Percentiles rank a stretch among this genome's conserved stretches.
phyloP scores from a whole-genome alignment of 2,888 invertebrate species.

The Uloborus plumipes region DNA sequence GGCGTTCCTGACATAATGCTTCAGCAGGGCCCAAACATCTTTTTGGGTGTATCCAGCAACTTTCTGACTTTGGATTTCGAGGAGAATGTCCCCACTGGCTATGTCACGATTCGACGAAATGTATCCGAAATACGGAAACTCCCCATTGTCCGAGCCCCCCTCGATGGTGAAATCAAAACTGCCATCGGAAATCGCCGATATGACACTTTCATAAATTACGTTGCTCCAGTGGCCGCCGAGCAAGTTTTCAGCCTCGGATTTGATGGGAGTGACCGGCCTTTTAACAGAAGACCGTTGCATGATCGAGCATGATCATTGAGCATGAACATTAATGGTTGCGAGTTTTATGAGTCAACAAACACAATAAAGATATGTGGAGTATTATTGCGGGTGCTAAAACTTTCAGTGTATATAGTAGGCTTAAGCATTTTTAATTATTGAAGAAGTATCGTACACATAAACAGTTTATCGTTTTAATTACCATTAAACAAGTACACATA shows the following conservation, averaged over 20 bases:
- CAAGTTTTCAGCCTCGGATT: constrained; percentile 50
- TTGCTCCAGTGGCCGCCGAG: constrained; percentile 72
- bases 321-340: background rate
- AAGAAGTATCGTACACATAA: constrained; percentile 16
- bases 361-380: background rate
- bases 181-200: constrained; percentile 72
- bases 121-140: constrained; percentile 71
- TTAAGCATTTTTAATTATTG: constrained; percentile 51
- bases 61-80: constrained; percentile 75
- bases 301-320: constrained; percentile 64
- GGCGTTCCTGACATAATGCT: constrained; percentile 72
- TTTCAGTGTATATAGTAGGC: constrained; percentile 20
- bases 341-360: background rate
- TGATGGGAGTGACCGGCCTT: constrained; percentile 69
- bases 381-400: background rate
- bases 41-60: constrained; percentile 76
- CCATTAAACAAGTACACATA: background rate
- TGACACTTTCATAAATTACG: constrained; percentile 72
- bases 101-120: constrained; percentile 55
- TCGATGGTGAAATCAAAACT: constrained; percentile 71
- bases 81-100: constrained; percentile 71
- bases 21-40: constrained; percentile 71
- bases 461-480: constrained; percentile 41
- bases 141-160: constrained; percentile 74
- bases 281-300: constrained; percentile 70